Conservation (phyloP, 2,888 invertebrate genomes). For the Gastrophysa polygoni region DNA sequence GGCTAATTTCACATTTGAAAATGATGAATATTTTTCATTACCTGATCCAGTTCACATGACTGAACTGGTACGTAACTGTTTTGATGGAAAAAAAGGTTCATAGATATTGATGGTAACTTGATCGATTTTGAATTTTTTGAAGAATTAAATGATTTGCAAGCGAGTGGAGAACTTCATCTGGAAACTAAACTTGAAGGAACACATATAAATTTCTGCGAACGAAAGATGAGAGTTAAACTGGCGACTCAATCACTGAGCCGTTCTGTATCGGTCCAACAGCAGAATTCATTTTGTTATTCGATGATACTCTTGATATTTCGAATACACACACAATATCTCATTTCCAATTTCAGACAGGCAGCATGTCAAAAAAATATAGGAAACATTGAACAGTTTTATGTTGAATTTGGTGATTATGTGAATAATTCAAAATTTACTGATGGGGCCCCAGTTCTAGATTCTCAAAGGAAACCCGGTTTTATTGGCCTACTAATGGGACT, state of each 20-base stretch:
- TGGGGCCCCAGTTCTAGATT: too few species aligned
- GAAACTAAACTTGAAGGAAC: conserved; percentile 19
- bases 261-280: conserved; percentile 4
- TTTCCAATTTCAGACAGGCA: too few species aligned
- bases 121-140: conserved; percentile 21
- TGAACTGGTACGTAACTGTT: conserved; percentile 19
- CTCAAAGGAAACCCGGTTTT: neutral
- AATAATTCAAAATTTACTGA: too few species aligned
- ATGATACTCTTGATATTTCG: neutral
- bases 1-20: conserved; percentile 23
- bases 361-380: too few species aligned
- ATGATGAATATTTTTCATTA: conserved; percentile 22
- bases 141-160: conserved; percentile 15
- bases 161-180: conserved; percentile 20
- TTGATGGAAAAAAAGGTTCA: conserved; percentile 12
- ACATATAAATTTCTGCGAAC: conserved; percentile 22
- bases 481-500: neutral
- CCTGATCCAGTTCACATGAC: conserved; percentile 21
- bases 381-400: too few species aligned
- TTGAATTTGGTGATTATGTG: too few species aligned
- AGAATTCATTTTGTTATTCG: neutral
- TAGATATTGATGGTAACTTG: conserved; percentile 15
- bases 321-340: neutral
- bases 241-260: conserved; percentile 13
- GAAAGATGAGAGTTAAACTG: conserved; percentile 14